These are phyloP conservation scores for Halcyon leucocephala DNA, from an alignment of 2,797 vertebrate species.

Conservation along the genomic window DNA sequence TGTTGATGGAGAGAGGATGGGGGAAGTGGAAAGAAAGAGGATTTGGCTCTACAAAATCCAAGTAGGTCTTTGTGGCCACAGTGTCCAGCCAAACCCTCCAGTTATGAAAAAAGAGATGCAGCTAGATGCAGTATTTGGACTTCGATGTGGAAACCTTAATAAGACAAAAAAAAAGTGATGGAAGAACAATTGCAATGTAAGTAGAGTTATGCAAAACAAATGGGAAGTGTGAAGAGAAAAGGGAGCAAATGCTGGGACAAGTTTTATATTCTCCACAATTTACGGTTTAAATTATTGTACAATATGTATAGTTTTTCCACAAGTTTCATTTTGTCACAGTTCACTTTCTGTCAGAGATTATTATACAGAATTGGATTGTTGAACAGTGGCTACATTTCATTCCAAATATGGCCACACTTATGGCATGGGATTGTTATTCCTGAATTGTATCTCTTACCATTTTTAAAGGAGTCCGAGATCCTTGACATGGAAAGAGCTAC, in stretches of 20 bases:
- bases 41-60: neutral
- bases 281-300: neutral
- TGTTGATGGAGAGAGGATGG: neutral
- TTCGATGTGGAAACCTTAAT: neutral
- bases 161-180: neutral
- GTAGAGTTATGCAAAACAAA: neutral
- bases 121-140: neutral
- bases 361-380: neutral
- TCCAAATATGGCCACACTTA: neutral
- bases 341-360: slow-evolving; percentile 1
- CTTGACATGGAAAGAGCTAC: neutral
- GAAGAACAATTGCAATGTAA: neutral
- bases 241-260: neutral
- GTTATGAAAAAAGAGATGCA: neutral
- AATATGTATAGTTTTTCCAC: neutral
- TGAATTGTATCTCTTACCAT: neutral
- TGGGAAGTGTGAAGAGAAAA: neutral
- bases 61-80: neutral
- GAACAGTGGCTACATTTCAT: slow-evolving; percentile 9
- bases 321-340: neutral
- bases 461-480: neutral
- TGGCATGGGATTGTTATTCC: neutral
- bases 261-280: neutral
- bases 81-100: neutral
- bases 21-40: neutral